phyloP scores from a whole-genome alignment of 1,140 invertebrate genomes.

The Apis cerana region DNA sequence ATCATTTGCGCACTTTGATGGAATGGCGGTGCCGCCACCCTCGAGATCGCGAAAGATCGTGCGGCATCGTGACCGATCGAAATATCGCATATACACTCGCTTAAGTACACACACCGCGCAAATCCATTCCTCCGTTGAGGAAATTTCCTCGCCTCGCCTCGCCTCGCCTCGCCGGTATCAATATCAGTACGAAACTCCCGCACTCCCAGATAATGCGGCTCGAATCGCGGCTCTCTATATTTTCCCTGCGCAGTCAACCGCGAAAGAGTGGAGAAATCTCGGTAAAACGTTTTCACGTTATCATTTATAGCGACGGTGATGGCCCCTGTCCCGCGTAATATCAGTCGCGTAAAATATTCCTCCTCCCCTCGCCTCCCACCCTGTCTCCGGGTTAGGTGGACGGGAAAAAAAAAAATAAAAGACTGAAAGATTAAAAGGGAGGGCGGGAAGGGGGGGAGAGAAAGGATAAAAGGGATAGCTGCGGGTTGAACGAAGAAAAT shows the following conservation, averaged over 20 bases:
- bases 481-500: constrained; percentile 19
- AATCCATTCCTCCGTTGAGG: not conserved
- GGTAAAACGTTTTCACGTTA: constrained; percentile 56
- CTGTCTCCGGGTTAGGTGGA: constrained; percentile 42
- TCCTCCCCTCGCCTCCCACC: not conserved
- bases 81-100: not conserved
- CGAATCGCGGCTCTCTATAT: constrained; percentile 35
- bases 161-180: not conserved
- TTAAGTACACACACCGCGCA: not conserved
- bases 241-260: constrained; percentile 39
- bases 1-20: not conserved
- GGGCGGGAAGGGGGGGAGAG: not conserved
- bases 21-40: not conserved
- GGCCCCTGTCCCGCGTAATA: constrained; percentile 28
- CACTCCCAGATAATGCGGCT: constrained; percentile 40
- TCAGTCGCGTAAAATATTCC: constrained; percentile 59
- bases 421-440: not conserved
- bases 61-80: not conserved
- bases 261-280: constrained; percentile 46
- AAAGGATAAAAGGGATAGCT: not conserved
- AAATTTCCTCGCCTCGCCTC: not conserved
- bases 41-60: not conserved
- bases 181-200: constrained; percentile 11
- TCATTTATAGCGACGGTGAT: constrained; percentile 46
- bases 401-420: not conserved